A percentile compares a stretch with the other conserved stretches of the same genome.
These are phyloP conservation scores for Oryzias melastigma DNA, from an alignment of 2,113 vertebrate genomes.

Conservation along the genomic window DNA sequence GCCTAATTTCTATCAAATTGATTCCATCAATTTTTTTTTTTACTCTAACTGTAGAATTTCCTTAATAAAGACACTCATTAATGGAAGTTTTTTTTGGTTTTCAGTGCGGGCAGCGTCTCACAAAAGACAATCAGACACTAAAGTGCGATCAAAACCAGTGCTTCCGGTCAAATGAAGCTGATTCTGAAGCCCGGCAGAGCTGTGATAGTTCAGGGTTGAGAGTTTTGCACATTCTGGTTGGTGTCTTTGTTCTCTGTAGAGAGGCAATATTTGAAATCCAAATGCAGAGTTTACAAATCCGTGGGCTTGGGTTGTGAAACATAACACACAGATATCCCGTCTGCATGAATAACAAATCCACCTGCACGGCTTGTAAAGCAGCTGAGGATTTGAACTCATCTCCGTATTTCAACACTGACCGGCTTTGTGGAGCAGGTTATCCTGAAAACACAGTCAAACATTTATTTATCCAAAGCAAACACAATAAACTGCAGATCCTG, in stretches of 20 bases:
- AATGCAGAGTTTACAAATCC: not conserved
- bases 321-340: not conserved
- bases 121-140: too few relatives aligned
- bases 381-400: not conserved
- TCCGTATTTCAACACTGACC: not conserved
- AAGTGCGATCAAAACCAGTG: too few relatives aligned
- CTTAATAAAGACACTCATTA: too few relatives aligned
- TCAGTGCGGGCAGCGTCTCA: too few relatives aligned
- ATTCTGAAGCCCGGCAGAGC: too few relatives aligned
- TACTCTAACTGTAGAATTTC: too few relatives aligned
- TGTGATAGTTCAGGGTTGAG: too few relatives aligned
- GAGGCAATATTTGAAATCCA: not conserved
- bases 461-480: not conserved
- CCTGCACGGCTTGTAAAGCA: not conserved
- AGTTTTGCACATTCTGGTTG: not conserved
- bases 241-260: constrained; percentile 8
- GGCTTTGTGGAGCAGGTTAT: not conserved
- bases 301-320: not conserved
- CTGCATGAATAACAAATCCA: constrained; percentile 4
- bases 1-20: too few relatives aligned
- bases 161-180: too few relatives aligned
- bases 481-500: too few relatives aligned
- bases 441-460: not conserved
- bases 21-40: too few relatives aligned
- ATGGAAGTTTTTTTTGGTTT: too few relatives aligned